Conservation (phyloP, 2,888 invertebrate genomes). For the Pseudococcus viburni region DNA sequence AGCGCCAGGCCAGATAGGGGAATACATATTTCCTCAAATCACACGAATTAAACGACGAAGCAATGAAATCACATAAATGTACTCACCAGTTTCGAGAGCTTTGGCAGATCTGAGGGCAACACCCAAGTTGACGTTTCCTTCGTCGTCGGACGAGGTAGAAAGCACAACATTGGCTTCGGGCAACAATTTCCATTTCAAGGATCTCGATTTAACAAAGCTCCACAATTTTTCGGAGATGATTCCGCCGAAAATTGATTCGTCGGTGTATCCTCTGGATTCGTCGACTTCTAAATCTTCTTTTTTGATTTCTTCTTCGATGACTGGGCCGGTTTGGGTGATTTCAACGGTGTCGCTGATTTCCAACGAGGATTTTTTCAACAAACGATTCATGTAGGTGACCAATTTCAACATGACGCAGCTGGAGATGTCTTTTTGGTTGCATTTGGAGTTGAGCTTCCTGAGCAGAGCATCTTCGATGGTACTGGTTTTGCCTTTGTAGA, state of each 20-base stretch:
- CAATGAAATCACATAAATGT: neutral
- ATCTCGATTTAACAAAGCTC: conserved; percentile 83
- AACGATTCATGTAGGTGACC: conserved; percentile 85
- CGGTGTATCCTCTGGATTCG: conserved; percentile 72
- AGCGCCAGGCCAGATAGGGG: neutral
- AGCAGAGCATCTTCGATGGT: conserved; percentile 79
- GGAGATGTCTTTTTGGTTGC: conserved; percentile 82
- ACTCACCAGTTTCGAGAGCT: conserved; percentile 69
- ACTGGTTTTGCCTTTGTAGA: conserved; percentile 63
- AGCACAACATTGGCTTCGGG: conserved; percentile 86
- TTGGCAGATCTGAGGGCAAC: conserved; percentile 68
- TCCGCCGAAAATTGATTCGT: conserved; percentile 75
- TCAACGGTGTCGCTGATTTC: conserved; percentile 84
- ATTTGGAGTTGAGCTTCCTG: conserved; percentile 83
- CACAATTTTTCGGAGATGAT: conserved; percentile 83
- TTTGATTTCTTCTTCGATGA: conserved; percentile 74
- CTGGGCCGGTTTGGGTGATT: conserved; percentile 75
- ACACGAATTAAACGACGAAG: too few relatives aligned
- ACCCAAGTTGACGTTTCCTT: conserved; percentile 79
- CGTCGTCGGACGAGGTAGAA: conserved; percentile 79
- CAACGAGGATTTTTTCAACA: conserved; percentile 84
- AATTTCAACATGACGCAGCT: conserved; percentile 88
- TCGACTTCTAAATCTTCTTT: conserved; percentile 71
- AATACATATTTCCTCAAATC: neutral
- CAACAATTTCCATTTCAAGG: conserved; percentile 83